phyloP scores from a whole-genome alignment of 2,888 invertebrate species.

The Liposcelis brunnea region DNA sequence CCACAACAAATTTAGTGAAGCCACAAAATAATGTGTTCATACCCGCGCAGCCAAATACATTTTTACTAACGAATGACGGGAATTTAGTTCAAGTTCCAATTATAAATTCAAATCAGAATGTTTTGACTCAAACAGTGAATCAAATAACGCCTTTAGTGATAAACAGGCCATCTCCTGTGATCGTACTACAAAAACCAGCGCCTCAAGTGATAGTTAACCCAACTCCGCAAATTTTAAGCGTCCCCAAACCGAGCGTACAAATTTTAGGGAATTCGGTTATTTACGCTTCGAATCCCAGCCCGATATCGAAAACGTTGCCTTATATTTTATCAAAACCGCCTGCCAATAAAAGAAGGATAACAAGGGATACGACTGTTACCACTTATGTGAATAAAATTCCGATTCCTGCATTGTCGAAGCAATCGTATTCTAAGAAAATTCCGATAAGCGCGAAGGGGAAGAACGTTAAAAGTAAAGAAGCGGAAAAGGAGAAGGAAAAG shows the following conservation, averaged over 20 bases:
- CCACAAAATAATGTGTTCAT: no score
- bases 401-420: slow-evolving; percentile 19
- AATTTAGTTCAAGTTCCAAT: slow-evolving; percentile 10
- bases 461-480: no score
- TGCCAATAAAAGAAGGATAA: slow-evolving; percentile 15
- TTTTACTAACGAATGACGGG: slow-evolving; percentile 11
- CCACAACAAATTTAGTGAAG: background rate
- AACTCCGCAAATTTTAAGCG: no score
- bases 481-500: no score
- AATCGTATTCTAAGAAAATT: slow-evolving; percentile 11
- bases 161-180: slow-evolving; percentile 17
- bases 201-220: no score
- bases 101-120: no score
- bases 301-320: background rate
- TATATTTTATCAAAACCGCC: background rate
- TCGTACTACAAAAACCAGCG: slow-evolving; percentile 16
- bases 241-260: no score
- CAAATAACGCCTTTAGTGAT: background rate
- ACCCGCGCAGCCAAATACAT: slow-evolving; percentile 3
- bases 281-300: no score
- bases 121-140: background rate
- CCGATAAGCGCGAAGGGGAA: no score
- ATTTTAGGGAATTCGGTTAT: no score
- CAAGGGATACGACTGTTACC: slow-evolving; percentile 18
- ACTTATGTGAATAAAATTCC: slow-evolving; percentile 21